These are phyloP conservation scores for Mus spretus DNA, from an alignment of 2,797 vertebrate species.

Conservation along the genomic window DNA sequence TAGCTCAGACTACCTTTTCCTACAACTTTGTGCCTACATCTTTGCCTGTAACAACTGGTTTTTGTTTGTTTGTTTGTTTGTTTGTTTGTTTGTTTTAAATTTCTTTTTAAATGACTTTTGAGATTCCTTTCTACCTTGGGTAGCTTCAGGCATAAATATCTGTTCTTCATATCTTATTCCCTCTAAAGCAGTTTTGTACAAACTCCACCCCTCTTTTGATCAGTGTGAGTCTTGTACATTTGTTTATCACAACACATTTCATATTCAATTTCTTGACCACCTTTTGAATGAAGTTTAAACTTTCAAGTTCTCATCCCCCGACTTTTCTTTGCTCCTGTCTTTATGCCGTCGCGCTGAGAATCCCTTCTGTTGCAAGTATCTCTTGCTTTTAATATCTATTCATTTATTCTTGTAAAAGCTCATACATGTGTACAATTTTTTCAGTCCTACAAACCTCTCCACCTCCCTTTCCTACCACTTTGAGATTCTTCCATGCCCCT, in stretches of 20 bases:
- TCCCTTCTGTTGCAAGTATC: not conserved
- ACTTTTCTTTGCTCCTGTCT: not conserved
- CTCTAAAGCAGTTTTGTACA: not conserved
- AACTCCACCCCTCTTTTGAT: not conserved
- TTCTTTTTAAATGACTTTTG: no score
- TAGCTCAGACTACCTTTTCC: no score
- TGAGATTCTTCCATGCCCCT: not conserved
- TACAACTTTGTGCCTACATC: no score
- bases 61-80: no score
- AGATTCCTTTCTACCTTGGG: not conserved
- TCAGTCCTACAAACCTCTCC: not conserved
- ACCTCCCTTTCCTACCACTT: not conserved
- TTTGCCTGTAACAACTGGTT: no score
- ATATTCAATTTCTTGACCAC: constrained; percentile 15
- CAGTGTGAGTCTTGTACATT: not conserved
- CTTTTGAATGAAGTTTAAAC: not conserved
- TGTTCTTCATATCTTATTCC: constrained; percentile 49
- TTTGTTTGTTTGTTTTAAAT: no score
- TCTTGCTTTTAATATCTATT: not conserved
- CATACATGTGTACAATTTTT: not conserved
- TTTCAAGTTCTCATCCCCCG: not conserved
- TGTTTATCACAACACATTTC: constrained; percentile 30
- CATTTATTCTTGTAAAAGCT: not conserved
- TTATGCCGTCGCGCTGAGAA: not conserved
- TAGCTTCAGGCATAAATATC: constrained; percentile 35